Evolutionary conservation across 2,113 vertebrate genomes (phyloP).

Genomic region (Pao palembangensis): DNA sequence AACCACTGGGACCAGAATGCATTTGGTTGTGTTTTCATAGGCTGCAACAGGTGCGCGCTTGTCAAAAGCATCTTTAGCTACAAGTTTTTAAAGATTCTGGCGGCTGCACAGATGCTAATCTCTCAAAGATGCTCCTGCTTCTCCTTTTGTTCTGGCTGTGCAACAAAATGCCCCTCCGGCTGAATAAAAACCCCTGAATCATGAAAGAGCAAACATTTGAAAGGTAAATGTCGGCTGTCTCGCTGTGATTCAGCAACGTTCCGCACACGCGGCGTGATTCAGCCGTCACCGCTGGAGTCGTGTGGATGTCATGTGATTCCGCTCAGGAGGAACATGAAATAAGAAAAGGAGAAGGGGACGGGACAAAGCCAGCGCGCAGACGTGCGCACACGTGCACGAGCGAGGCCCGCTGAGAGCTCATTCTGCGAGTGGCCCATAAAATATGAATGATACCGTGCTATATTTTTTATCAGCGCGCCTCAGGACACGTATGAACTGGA

Average conservation of each 20-base stretch:
- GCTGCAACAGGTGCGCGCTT: neutral
- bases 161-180: no score
- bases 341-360: neutral
- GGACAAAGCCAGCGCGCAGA: neutral
- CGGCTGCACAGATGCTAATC: no score
- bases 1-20: no score
- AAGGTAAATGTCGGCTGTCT: neutral
- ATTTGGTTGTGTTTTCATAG: neutral
- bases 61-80: no score
- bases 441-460: constrained; percentile 63
- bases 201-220: no score
- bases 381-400: neutral
- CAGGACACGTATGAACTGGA: constrained; percentile 63
- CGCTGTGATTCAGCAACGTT: constrained; percentile 15
- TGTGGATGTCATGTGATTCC: constrained; percentile 48
- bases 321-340: constrained; percentile 14
- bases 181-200: no score
- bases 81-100: no score
- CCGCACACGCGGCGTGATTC: constrained; percentile 36
- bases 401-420: constrained; percentile 33
- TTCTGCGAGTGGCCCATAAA: constrained; percentile 63
- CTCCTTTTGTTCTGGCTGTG: no score
- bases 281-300: constrained; percentile 42
- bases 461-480: constrained; percentile 57
- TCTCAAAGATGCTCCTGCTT: no score